These are phyloP conservation scores for Podargus strigoides DNA, from an alignment of 2,797 vertebrate species.

Conservation along the genomic window DNA sequence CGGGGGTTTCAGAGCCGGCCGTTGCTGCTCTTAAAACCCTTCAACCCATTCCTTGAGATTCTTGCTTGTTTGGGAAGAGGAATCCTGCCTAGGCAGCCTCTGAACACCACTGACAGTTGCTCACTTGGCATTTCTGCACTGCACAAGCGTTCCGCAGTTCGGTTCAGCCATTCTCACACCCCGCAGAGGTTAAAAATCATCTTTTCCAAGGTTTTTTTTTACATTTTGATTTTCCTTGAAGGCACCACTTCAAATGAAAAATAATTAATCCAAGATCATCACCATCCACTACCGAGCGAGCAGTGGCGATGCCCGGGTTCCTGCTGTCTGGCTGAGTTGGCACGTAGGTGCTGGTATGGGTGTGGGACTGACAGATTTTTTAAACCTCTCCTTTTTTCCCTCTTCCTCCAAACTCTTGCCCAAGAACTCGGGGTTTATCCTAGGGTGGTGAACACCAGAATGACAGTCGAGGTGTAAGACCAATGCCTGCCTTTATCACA, in stretches of 20 bases:
- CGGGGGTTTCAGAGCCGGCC: not conserved
- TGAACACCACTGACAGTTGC: not conserved
- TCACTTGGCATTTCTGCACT: not conserved
- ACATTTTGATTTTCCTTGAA: not conserved
- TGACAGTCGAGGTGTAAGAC: not conserved
- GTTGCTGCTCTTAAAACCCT: not conserved
- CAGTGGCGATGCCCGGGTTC: not conserved
- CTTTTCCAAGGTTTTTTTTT: not conserved
- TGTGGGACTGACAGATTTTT: not conserved
- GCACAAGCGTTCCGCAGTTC: not conserved
- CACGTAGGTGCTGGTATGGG: accelerated
- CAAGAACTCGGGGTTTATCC: not conserved
- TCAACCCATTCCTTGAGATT: not conserved
- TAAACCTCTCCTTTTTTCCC: not conserved
- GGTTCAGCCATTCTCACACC: not conserved
- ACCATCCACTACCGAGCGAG: accelerated
- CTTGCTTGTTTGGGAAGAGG: not conserved
- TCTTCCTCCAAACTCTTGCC: not conserved
- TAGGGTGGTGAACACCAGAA: not conserved
- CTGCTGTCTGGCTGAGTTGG: not conserved
- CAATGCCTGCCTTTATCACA: accelerated
- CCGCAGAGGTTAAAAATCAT: not conserved
- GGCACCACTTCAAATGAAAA: not conserved
- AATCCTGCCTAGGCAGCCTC: not conserved
- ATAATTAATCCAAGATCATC: not conserved